Evolutionary conservation across 2,888 invertebrate genomes (phyloP).

Genomic region (Acronicta leporina): DNA sequence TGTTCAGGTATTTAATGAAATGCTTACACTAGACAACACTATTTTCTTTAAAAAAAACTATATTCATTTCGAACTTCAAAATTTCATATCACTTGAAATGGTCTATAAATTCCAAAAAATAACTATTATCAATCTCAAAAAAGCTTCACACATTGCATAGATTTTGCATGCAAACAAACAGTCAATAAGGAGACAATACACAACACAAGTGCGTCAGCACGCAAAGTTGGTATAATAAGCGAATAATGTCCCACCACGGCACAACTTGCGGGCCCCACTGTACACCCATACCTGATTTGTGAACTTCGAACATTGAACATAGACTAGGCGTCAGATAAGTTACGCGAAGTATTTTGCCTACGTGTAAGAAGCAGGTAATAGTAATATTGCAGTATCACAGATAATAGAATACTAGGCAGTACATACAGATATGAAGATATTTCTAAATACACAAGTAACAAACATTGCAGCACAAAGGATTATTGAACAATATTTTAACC

Average conservation of each 20-base stretch:
- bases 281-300: conserved; percentile 71
- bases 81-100: too few relatives aligned
- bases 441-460: not conserved
- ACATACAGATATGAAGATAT: too few relatives aligned
- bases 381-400: too few relatives aligned
- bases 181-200: conserved; percentile 61
- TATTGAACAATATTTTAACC: too few relatives aligned
- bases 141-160: conserved; percentile 4
- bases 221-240: conserved; percentile 62
- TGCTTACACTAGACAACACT: too few relatives aligned
- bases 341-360: conserved; percentile 6
- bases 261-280: conserved; percentile 63
- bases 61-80: too few relatives aligned
- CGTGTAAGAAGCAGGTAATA: too few relatives aligned
- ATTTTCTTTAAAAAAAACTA: too few relatives aligned
- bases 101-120: not conserved
- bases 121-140: not conserved
- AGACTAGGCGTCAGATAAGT: conserved; percentile 43
- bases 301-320: conserved; percentile 62
- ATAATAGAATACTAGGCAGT: too few relatives aligned
- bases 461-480: too few relatives aligned
- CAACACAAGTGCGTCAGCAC: conserved; percentile 50
- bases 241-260: conserved; percentile 68
- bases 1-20: too few relatives aligned
- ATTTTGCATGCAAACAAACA: conserved; percentile 29